Percentiles rank a stretch among this genome's conserved stretches.
These are phyloP conservation scores for Napeogenes sylphis DNA, from an alignment of 2,888 invertebrate genomes.

Conservation along the genomic window DNA sequence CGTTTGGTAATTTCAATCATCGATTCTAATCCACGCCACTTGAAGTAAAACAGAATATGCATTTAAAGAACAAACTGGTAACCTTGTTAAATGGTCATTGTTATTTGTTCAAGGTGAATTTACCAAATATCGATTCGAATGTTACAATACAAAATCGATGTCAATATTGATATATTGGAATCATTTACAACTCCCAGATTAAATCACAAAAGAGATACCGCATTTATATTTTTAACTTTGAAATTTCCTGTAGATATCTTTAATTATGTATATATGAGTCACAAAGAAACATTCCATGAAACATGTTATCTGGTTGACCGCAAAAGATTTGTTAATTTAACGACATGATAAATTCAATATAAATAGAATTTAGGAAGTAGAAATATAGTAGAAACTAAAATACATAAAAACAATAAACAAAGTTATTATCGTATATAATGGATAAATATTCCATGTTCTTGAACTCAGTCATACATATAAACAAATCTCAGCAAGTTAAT, in stretches of 20 bases:
- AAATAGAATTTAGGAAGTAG: neutral
- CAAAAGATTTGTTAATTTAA: neutral
- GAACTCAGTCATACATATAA: neutral
- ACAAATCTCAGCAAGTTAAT: neutral
- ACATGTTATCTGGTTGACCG: neutral
- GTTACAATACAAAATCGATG: conserved; percentile 19
- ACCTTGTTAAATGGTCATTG: conserved; percentile 34
- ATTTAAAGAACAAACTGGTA: conserved; percentile 25
- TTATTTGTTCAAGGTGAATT: conserved; percentile 33
- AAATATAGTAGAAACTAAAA: too few relatives aligned
- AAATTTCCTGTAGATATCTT: neutral
- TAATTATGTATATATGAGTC: conserved; percentile 3
- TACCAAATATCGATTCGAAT: conserved; percentile 24
- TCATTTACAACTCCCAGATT: conserved; percentile 11
- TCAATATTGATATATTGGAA: conserved; percentile 11
- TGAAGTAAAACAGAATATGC: conserved; percentile 2
- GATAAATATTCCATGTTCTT: too few relatives aligned
- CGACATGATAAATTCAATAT: neutral
- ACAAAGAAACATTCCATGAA: neutral
- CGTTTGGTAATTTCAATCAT: too few relatives aligned
- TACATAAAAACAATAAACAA: too few relatives aligned
- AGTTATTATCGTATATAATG: too few relatives aligned
- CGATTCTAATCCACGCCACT: too few relatives aligned
- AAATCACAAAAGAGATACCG: neutral
- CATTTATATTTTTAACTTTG: neutral